A percentile compares a stretch with the other conserved stretches of the same genome.
These are phyloP conservation scores for Callionymus lyra DNA, from an alignment of 2,113 vertebrate genomes.

Conservation along the genomic window DNA sequence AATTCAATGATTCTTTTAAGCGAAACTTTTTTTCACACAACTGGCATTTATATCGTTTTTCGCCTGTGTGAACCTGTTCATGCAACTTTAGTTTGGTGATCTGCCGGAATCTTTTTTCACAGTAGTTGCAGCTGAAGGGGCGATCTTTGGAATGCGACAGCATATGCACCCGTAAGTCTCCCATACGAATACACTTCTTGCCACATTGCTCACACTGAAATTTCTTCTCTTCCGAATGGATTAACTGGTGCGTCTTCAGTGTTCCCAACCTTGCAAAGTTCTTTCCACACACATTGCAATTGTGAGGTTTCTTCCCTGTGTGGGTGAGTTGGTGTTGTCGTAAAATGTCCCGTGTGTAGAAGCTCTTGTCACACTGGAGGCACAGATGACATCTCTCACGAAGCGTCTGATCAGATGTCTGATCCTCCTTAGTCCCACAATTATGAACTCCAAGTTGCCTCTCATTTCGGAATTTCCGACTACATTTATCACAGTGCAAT, in stretches of 20 bases:
- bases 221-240: neutral
- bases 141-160: constrained; percentile 21
- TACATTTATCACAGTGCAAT: no score
- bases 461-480: no score
- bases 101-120: constrained; percentile 12
- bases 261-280: constrained; percentile 10
- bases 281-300: constrained; percentile 16
- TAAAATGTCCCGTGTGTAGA: no score
- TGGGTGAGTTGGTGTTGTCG: constrained; percentile 5
- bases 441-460: no score
- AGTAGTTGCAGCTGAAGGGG: constrained; percentile 11
- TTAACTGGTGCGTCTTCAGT: constrained; percentile 16
- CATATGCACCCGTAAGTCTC: constrained; percentile 16
- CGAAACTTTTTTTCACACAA: constrained; percentile 16
- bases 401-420: no score
- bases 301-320: constrained; percentile 4
- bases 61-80: constrained; percentile 13
- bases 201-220: constrained; percentile 17
- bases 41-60: constrained; percentile 18
- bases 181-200: constrained; percentile 12
- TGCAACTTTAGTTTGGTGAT: constrained; percentile 4
- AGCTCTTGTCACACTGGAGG: no score
- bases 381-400: no score
- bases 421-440: no score
- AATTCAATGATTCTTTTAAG: neutral